Evolutionary conservation across 2,888 invertebrate species (phyloP).

Genomic region (Petrolisthes cinctipes): DNA sequence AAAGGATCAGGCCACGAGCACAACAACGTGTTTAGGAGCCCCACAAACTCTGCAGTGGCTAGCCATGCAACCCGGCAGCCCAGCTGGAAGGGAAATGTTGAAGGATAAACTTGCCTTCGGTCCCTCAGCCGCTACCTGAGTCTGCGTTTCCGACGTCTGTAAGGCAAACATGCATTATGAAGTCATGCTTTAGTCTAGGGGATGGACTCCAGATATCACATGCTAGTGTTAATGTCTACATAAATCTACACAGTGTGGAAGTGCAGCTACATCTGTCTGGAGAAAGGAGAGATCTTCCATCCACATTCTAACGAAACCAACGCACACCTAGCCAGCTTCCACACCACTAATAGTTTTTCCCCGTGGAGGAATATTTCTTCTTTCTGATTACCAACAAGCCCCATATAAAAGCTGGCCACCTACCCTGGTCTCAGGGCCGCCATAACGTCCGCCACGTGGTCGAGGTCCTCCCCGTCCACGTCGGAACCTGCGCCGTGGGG

Average conservation of each 20-base stretch:
- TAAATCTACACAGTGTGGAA: slow-evolving; percentile 58
- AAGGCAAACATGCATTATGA: slow-evolving; percentile 64
- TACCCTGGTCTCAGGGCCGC: slow-evolving; percentile 49
- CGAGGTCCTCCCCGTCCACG: slow-evolving; percentile 57
- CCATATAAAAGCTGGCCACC: background rate
- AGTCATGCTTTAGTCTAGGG: slow-evolving; percentile 63
- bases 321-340: slow-evolving; percentile 10
- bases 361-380: slow-evolving; percentile 39
- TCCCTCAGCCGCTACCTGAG: slow-evolving; percentile 61
- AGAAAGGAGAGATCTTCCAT: slow-evolving; percentile 56
- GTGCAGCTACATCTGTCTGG: slow-evolving; percentile 56
- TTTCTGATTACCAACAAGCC: background rate
- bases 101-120: slow-evolving; percentile 63
- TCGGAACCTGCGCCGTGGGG: slow-evolving; percentile 60
- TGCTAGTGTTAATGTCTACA: slow-evolving; percentile 62
- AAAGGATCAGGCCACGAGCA: background rate
- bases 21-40: slow-evolving; percentile 14
- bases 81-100: slow-evolving; percentile 60
- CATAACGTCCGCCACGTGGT: slow-evolving; percentile 54
- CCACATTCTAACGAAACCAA: slow-evolving; percentile 40
- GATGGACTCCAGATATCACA: slow-evolving; percentile 61
- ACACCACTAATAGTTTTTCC: slow-evolving; percentile 5
- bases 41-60: slow-evolving; percentile 50
- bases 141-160: slow-evolving; percentile 64
- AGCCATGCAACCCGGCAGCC: slow-evolving; percentile 60